A percentile compares a stretch with the other conserved stretches of the same genome.
These are phyloP conservation scores for Falco peregrinus DNA, from an alignment of 2,797 vertebrate genomes.

Conservation along the genomic window DNA sequence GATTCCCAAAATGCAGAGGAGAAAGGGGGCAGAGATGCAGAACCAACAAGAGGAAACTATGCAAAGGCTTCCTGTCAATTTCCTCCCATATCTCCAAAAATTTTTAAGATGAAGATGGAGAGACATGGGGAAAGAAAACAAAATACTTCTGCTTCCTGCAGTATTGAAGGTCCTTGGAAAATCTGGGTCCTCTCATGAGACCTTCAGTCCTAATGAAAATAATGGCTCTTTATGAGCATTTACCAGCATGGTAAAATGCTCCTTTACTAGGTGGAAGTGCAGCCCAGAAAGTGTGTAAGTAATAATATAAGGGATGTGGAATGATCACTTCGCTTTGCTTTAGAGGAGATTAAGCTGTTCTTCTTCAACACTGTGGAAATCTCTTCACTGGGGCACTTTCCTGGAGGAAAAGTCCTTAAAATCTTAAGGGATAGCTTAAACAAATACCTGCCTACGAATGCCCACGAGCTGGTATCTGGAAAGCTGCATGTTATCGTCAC, in stretches of 20 bases:
- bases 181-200: not conserved
- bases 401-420: rapidly evolving
- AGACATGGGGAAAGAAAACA: not conserved
- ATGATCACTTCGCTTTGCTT: not conserved
- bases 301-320: not conserved
- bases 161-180: not conserved
- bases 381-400: rapidly evolving
- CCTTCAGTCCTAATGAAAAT: not conserved
- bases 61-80: not conserved
- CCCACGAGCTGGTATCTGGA: slow-evolving; percentile 27
- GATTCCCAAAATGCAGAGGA: not conserved
- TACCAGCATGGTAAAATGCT: not conserved
- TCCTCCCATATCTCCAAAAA: not conserved
- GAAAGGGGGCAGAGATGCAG: not conserved
- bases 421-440: rapidly evolving
- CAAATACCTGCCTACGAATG: not conserved
- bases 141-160: not conserved
- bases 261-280: not conserved
- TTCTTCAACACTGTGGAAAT: rapidly evolving
- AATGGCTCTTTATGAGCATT: not conserved
- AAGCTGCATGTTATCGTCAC: slow-evolving; percentile 22
- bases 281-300: not conserved
- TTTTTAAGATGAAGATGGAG: not conserved
- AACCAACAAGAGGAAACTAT: not conserved
- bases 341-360: rapidly evolving